Evolutionary conservation across 2,888 invertebrate genomes (phyloP).

Genomic region (Celastrina argiolus): DNA sequence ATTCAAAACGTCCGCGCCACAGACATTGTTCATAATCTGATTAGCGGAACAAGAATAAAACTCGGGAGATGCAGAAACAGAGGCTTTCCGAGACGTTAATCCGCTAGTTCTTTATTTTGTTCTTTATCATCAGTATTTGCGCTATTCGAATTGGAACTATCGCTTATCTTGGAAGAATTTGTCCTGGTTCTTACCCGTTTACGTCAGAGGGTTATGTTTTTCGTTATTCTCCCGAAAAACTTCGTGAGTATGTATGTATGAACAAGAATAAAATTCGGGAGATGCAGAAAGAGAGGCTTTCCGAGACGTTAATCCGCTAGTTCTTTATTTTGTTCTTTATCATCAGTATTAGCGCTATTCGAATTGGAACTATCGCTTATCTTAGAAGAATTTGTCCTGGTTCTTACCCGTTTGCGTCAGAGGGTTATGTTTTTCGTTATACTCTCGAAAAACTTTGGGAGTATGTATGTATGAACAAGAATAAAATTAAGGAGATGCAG

Average conservation of each 20-base stretch:
- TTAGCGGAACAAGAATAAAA: constrained; percentile 40
- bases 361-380: background rate
- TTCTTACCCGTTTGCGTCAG: no score
- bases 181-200: no score
- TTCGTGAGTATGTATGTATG: no score
- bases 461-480: no score
- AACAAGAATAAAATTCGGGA: constrained; percentile 38
- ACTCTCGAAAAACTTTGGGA: no score
- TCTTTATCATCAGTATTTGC: constrained; percentile 10
- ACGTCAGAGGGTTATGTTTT: no score
- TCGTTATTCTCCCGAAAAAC: no score
- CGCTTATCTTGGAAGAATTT: no score
- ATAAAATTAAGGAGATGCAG: constrained; percentile 35
- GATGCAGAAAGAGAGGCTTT: constrained; percentile 29
- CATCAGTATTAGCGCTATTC: constrained; percentile 1
- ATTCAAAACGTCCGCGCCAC: constrained; percentile 39
- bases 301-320: constrained; percentile 31
- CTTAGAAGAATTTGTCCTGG: background rate
- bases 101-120: background rate
- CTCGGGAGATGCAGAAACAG: constrained; percentile 27
- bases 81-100: constrained; percentile 36
- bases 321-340: constrained; percentile 7
- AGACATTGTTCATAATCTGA: constrained; percentile 43
- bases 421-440: no score
- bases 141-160: background rate